These are phyloP conservation scores for Struthio camelus DNA, from an alignment of 2,113 vertebrate genomes.

Conservation along the genomic window DNA sequence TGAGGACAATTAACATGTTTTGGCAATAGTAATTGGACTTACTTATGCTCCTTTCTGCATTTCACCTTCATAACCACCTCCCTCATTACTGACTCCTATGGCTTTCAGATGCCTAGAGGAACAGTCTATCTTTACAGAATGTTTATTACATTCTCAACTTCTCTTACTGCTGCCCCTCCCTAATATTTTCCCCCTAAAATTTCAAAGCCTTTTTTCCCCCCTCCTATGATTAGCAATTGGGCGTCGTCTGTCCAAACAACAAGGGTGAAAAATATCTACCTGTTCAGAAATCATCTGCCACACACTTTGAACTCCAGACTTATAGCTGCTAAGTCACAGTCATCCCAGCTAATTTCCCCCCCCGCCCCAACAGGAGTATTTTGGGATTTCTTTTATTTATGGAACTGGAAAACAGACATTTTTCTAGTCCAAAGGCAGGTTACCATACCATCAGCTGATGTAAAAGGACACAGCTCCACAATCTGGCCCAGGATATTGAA, in stretches of 20 bases:
- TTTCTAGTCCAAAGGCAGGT: not conserved
- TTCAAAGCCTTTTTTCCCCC: not conserved
- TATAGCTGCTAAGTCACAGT: not conserved
- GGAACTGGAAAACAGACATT: not conserved
- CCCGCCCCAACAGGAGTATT: not conserved
- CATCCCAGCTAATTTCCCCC: not conserved
- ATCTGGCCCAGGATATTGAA: not conserved
- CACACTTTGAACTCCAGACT: not conserved
- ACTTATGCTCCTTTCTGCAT: constrained; percentile 5
- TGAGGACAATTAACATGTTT: constrained; percentile 30
- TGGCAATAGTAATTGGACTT: constrained; percentile 44
- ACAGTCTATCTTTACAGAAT: not conserved
- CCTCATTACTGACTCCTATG: not conserved
- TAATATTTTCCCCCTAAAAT: not conserved
- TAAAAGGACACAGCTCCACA: not conserved
- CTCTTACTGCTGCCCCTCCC: not conserved
- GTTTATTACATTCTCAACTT: not conserved
- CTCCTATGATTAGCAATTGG: not conserved
- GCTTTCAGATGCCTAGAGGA: not conserved
- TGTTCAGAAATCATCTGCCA: not conserved
- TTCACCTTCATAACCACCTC: not conserved
- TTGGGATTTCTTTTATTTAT: not conserved
- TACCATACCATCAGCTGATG: not conserved
- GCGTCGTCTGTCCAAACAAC: not conserved
- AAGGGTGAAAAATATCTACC: not conserved